A percentile compares a stretch with the other conserved stretches of the same genome.
These are phyloP conservation scores for Pheosia tremula DNA, from an alignment of 2,888 invertebrate species.

Conservation along the genomic window DNA sequence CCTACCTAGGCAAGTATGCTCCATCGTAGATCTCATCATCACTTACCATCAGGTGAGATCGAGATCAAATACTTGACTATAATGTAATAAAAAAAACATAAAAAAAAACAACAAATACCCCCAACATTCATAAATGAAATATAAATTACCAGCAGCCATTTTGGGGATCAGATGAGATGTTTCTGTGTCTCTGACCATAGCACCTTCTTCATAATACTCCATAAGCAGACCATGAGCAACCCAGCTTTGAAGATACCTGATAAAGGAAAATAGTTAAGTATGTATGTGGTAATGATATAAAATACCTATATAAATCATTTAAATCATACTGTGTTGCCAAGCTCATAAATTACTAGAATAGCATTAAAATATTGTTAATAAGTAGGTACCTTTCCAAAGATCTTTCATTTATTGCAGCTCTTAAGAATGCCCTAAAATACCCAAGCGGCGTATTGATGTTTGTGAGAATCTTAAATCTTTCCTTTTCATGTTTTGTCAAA, in stretches of 20 bases:
- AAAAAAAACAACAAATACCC: too few relatives aligned
- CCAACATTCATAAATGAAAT: background rate
- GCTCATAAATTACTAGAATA: background rate
- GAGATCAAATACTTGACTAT: too few relatives aligned
- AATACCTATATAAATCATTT: too few relatives aligned
- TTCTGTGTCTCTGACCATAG: slow-evolving; percentile 92
- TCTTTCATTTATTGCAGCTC: slow-evolving; percentile 95
- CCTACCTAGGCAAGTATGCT: too few relatives aligned
- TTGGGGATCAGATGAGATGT: slow-evolving; percentile 91
- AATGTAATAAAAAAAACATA: too few relatives aligned
- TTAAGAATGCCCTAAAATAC: slow-evolving; percentile 94
- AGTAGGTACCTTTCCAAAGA: slow-evolving; percentile 88
- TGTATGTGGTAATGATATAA: background rate
- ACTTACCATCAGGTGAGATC: too few relatives aligned
- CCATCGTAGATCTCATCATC: too few relatives aligned
- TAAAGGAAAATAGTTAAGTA: slow-evolving; percentile 7
- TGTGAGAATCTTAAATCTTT: slow-evolving; percentile 89
- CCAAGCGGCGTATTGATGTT: slow-evolving; percentile 86
- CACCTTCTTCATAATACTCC: slow-evolving; percentile 93
- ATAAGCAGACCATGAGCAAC: slow-evolving; percentile 87
- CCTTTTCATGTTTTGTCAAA: slow-evolving; percentile 94
- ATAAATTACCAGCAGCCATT: slow-evolving; percentile 90
- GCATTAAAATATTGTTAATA: slow-evolving; percentile 3
- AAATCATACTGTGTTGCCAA: background rate
- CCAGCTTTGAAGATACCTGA: slow-evolving; percentile 89